These are phyloP conservation scores for Rissa tridactyla DNA, from an alignment of 2,113 vertebrate species.

Conservation along the genomic window DNA sequence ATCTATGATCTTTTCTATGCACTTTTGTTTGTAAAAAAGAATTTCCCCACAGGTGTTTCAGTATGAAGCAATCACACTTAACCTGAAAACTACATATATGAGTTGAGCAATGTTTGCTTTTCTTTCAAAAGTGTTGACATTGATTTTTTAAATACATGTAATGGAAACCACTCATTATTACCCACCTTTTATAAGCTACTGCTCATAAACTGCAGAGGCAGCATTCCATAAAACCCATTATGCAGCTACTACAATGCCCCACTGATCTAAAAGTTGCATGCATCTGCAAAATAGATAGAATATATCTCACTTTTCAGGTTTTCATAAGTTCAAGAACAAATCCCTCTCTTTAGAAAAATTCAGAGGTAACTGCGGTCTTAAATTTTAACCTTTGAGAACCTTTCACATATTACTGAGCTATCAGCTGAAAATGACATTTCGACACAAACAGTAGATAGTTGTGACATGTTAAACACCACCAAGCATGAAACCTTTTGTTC, in stretches of 20 bases:
- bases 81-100: background rate
- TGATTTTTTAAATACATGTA: slow-evolving; percentile 28
- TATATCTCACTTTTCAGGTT: slow-evolving; percentile 4
- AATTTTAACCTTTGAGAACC: background rate
- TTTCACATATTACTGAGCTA: background rate
- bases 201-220: slow-evolving; percentile 45
- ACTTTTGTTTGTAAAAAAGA: background rate
- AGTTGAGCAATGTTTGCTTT: slow-evolving; percentile 46
- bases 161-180: slow-evolving; percentile 55
- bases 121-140: slow-evolving; percentile 42
- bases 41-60: background rate
- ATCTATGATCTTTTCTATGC: background rate
- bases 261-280: slow-evolving; percentile 9
- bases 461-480: slow-evolving; percentile 3
- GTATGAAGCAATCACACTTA: slow-evolving; percentile 20
- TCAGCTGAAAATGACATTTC: slow-evolving; percentile 6
- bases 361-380: background rate
- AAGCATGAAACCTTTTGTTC: background rate
- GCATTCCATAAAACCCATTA: slow-evolving; percentile 43
- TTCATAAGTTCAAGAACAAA: slow-evolving; percentile 8
- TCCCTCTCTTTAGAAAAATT: background rate
- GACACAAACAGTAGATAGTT: background rate
- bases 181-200: slow-evolving; percentile 36
- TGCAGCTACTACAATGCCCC: background rate
- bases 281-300: slow-evolving; percentile 4